Conservation (phyloP, 2,113 vertebrate species). For the Pantherophis guttatus region DNA sequence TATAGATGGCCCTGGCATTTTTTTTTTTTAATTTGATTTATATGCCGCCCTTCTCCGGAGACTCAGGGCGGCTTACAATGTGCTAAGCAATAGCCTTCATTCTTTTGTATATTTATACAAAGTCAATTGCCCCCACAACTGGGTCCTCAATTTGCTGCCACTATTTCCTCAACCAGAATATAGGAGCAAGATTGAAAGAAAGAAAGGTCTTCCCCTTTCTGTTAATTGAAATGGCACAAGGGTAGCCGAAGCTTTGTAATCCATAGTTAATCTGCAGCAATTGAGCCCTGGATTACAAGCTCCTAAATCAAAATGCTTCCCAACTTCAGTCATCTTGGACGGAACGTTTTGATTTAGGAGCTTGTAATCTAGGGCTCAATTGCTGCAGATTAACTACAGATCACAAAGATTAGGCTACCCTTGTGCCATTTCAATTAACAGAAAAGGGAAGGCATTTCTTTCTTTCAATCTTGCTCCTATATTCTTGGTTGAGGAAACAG, state of each 20-base stretch:
- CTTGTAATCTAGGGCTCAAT: not conserved
- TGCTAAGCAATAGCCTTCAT: too few species aligned
- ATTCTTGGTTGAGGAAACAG: not conserved
- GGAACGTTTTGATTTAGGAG: not conserved
- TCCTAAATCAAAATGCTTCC: not conserved
- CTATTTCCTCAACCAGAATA: not conserved
- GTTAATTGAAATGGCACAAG: not conserved
- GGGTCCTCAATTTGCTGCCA: too few species aligned
- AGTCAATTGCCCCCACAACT: too few species aligned
- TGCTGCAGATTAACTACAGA: not conserved
- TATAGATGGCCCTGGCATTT: not conserved
- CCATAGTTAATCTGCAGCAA: not conserved
- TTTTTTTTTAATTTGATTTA: too few species aligned
- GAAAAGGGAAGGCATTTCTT: not conserved
- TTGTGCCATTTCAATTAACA: not conserved
- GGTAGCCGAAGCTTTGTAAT: not conserved
- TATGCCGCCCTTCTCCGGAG: too few species aligned
- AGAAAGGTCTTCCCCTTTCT: not conserved
- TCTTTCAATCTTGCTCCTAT: not conserved
- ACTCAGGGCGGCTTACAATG: too few species aligned
- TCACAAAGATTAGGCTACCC: not conserved
- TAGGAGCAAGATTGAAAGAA: not conserved
- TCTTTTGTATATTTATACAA: too few species aligned
- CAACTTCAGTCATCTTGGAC: not conserved
- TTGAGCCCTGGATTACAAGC: not conserved